Percentiles rank a stretch among this genome's conserved stretches.
phyloP scores from a whole-genome alignment of 2,113 vertebrate species.

The Gymnorhina tibicen region DNA sequence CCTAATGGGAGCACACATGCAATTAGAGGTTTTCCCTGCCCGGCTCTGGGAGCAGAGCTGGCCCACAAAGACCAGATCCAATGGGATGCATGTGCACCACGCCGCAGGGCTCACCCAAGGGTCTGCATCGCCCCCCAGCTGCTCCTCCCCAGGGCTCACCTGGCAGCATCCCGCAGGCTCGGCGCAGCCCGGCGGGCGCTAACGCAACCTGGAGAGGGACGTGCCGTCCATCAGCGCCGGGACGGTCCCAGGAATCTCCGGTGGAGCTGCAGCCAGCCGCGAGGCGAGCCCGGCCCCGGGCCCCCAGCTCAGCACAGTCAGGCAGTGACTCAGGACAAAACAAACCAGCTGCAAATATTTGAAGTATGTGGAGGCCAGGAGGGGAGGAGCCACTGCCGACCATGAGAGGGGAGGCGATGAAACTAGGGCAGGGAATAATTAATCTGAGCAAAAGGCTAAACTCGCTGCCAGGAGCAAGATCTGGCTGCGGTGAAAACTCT shows the following conservation, averaged over 20 bases:
- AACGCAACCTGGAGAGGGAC: background rate
- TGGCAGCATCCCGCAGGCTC: background rate
- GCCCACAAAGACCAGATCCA: background rate
- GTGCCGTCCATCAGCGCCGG: background rate
- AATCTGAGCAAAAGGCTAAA: constrained; percentile 28
- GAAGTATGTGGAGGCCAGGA: constrained; percentile 15
- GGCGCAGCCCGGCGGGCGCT: background rate
- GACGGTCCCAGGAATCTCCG: background rate
- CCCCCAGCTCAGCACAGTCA: background rate
- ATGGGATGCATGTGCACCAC: rapidly evolving
- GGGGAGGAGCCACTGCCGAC: constrained; percentile 36
- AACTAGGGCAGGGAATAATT: constrained; percentile 43
- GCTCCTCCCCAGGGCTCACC: background rate
- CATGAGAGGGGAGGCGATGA: background rate
- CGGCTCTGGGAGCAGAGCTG: background rate
- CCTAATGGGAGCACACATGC: background rate
- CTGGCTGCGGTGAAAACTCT: background rate
- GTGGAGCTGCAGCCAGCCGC: background rate
- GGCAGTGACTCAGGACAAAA: constrained; percentile 42
- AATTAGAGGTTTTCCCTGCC: background rate
- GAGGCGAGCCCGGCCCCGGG: background rate
- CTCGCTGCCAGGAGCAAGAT: background rate
- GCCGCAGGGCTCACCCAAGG: background rate
- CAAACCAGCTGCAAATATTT: constrained; percentile 55
- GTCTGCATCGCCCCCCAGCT: background rate